Percentiles rank a stretch among this genome's conserved stretches.
Conservation (phyloP, 1,140 invertebrate species). For the Doryteuthis pealeii region DNA sequence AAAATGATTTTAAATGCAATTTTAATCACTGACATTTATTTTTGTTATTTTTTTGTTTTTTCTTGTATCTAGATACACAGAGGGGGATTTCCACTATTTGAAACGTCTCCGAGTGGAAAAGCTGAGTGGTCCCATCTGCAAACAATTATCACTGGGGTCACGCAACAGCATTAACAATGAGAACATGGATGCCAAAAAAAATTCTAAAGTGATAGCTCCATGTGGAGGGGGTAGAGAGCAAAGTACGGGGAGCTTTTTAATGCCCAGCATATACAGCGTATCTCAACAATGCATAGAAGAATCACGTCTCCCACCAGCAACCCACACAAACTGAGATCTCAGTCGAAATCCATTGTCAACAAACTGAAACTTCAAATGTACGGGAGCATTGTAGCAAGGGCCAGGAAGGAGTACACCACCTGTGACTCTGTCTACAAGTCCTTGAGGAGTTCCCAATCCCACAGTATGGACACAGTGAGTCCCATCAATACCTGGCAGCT, state of each 20-base stretch:
- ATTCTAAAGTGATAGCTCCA: neutral
- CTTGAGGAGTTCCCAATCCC: conserved; percentile 24
- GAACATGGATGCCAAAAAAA: neutral
- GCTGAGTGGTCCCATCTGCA: conserved; percentile 21
- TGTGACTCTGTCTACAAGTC: neutral
- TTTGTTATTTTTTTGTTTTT: neutral
- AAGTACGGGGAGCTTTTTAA: neutral
- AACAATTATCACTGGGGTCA: conserved; percentile 43
- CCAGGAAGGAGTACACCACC: neutral
- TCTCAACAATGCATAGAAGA: neutral
- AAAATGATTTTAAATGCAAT: no score
- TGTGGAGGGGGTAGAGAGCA: neutral
- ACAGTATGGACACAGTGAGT: conserved; percentile 36
- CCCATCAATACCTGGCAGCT: conserved; percentile 16
- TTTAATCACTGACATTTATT: neutral
- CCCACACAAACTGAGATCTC: conserved; percentile 37
- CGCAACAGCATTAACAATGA: conserved; percentile 11
- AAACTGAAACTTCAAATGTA: neutral
- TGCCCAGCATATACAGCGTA: neutral
- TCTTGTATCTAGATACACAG: conserved; percentile 41
- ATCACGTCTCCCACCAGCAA: conserved; percentile 26
- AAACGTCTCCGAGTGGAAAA: conserved; percentile 43
- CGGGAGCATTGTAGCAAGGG: neutral
- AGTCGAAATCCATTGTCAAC: conserved; percentile 45
- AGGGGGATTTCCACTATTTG: conserved; percentile 53